phyloP scores from a whole-genome alignment of 2,888 invertebrate genomes.

The Carabus problematicus region DNA sequence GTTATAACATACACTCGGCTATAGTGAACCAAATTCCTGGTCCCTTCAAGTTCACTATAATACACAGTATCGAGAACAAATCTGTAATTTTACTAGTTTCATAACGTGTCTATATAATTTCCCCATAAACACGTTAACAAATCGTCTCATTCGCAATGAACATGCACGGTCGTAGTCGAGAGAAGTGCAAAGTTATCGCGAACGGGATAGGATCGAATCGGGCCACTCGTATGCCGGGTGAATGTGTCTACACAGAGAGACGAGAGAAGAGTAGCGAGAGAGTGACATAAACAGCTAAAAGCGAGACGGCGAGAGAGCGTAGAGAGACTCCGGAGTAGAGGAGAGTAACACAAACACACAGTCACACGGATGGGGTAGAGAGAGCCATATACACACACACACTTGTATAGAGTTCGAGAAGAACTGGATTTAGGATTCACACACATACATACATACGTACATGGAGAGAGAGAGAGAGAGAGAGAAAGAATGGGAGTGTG shows the following conservation, averaged over 20 bases:
- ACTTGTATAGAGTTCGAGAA: no score
- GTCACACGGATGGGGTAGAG: constrained; percentile 1
- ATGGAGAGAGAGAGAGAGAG: no score
- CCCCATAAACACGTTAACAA: constrained; percentile 39
- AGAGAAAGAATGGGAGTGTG: no score
- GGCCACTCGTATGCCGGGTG: constrained; percentile 21
- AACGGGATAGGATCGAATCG: constrained; percentile 34
- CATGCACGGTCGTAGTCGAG: constrained; percentile 3
- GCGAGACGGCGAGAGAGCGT: no score
- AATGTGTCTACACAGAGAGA: constrained; percentile 32
- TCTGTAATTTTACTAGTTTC: no score
- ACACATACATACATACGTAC: no score
- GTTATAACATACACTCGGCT: no score
- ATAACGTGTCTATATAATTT: neutral
- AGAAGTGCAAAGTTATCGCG: constrained; percentile 10
- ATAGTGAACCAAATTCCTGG: no score
- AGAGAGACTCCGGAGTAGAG: no score
- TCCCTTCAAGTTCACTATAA: no score
- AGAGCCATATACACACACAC: neutral
- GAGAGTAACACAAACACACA: neutral
- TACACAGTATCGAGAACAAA: no score
- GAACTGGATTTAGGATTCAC: no score
- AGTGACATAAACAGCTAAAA: neutral
- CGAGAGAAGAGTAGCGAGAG: neutral
- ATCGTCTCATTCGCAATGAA: constrained; percentile 20